Evolutionary conservation across 2,888 invertebrate species (phyloP).

Genomic region (Junonia oenone): DNA sequence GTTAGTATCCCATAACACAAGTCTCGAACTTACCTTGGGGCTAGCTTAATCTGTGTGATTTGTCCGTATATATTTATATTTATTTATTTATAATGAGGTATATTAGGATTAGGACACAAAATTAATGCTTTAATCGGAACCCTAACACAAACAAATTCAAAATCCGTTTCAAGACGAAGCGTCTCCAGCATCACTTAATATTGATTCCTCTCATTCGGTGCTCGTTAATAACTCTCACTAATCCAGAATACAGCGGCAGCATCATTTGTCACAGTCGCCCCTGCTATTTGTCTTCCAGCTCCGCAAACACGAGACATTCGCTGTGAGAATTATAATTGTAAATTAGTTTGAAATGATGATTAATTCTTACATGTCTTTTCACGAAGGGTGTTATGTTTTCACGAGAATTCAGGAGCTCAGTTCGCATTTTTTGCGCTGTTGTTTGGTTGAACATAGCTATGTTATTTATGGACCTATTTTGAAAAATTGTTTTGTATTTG

Average conservation of each 20-base stretch:
- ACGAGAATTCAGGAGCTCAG: too few relatives aligned
- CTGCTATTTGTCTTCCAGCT: conserved; percentile 1
- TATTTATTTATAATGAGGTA: too few relatives aligned
- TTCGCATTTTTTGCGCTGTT: too few relatives aligned
- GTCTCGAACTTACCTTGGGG: too few relatives aligned
- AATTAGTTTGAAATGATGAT: neutral
- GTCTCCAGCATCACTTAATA: neutral
- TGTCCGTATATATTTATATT: too few relatives aligned
- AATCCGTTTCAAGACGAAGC: neutral
- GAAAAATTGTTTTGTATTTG: too few relatives aligned
- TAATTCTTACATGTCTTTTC: neutral
- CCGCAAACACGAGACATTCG: neutral
- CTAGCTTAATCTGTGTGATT: too few relatives aligned
- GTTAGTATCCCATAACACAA: too few relatives aligned
- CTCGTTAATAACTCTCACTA: conserved; percentile 1
- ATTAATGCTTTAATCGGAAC: neutral
- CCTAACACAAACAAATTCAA: neutral
- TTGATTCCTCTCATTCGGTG: neutral
- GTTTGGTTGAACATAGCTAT: too few relatives aligned
- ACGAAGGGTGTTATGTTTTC: neutral
- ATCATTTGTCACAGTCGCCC: conserved; percentile 8
- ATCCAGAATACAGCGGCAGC: neutral
- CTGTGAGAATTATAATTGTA: neutral
- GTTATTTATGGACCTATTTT: too few relatives aligned
- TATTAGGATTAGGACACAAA: too few relatives aligned